A percentile compares a stretch with the other conserved stretches of the same genome.
Conservation (phyloP, 2,797 vertebrate species). For the Urocyon cinereoargenteus region DNA sequence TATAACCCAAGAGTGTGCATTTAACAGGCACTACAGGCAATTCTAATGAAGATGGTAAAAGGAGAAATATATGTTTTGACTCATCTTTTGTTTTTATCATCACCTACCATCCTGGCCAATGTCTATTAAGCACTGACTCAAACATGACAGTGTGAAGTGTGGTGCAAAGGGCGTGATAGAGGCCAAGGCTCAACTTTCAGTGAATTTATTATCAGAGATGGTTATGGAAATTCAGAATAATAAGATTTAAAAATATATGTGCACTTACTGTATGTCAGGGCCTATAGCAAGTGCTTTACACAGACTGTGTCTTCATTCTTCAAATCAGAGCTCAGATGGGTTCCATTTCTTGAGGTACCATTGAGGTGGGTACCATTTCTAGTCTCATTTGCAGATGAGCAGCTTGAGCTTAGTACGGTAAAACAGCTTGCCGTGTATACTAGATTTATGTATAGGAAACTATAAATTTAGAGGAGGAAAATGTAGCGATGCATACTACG, state of each 20-base stretch:
- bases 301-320: background rate
- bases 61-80: background rate
- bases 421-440: background rate
- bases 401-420: background rate
- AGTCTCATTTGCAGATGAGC: background rate
- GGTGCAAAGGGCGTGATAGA: background rate
- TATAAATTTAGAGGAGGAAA: background rate
- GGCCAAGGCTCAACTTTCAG: background rate
- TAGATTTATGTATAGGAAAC: background rate
- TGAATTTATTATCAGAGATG: background rate
- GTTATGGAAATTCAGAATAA: background rate
- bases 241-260: background rate
- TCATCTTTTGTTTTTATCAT: background rate
- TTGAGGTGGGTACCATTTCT: background rate
- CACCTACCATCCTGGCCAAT: background rate
- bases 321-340: background rate
- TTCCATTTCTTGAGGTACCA: no score
- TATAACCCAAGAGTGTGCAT: background rate
- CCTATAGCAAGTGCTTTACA: background rate
- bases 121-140: background rate
- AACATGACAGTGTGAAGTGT: background rate
- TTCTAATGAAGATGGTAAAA: background rate
- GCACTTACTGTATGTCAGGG: background rate
- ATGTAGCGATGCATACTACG: background rate
- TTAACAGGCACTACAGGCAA: background rate